phyloP scores from a whole-genome alignment of 1,140 invertebrate species.

The Hyles vespertilio region DNA sequence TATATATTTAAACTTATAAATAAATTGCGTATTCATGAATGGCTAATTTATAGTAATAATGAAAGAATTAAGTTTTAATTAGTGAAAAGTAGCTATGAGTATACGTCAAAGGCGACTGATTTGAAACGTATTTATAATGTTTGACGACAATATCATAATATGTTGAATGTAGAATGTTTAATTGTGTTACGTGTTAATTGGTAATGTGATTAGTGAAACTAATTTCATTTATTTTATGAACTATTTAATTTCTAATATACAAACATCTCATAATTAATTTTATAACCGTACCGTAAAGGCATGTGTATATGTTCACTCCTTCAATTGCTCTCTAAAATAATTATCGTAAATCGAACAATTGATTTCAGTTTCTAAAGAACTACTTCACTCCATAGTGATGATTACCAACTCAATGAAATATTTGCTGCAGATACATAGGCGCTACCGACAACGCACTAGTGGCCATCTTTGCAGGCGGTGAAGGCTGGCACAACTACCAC shows the following conservation, averaged over 20 bases:
- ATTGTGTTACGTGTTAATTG: too few species aligned
- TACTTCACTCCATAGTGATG: background rate
- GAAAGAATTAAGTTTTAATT: too few species aligned
- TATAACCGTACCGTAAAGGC: background rate
- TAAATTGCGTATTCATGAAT: background rate
- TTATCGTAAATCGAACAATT: conserved; percentile 2
- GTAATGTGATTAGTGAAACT: too few species aligned
- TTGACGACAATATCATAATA: too few species aligned
- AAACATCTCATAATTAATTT: too few species aligned
- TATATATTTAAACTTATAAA: background rate
- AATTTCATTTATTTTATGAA: too few species aligned
- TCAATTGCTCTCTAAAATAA: background rate
- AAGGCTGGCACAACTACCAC: conserved; percentile 88
- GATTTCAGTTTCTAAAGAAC: too few species aligned
- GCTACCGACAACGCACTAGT: conserved; percentile 80
- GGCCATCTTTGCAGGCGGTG: conserved; percentile 69
- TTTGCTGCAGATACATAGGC: conserved; percentile 74
- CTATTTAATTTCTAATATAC: too few species aligned
- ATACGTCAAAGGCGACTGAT: too few species aligned
- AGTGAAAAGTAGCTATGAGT: too few species aligned
- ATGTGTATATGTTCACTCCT: background rate
- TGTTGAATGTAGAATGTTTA: too few species aligned
- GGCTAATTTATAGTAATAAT: background rate
- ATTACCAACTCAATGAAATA: background rate
- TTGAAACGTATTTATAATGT: too few species aligned